Percentiles rank a stretch among this genome's conserved stretches.
Conservation (phyloP, 2,113 vertebrate genomes). For the Ceyx melanurus region DNA sequence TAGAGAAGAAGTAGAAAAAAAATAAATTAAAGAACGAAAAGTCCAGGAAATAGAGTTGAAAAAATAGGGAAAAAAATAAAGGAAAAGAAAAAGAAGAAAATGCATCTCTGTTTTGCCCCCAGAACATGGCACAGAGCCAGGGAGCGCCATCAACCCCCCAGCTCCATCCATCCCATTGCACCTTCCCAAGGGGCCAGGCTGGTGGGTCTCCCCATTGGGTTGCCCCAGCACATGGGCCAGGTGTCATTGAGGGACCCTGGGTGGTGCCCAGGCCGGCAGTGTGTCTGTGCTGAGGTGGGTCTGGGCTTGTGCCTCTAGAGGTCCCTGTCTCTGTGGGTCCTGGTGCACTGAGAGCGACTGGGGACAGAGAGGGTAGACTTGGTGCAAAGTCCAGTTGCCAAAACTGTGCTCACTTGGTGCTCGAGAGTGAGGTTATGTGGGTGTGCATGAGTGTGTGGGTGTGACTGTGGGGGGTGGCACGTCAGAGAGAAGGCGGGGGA, state of each 20-base stretch:
- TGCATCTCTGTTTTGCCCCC: not conserved
- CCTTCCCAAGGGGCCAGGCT: not conserved
- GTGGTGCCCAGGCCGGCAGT: accelerated
- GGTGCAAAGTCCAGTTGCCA: accelerated
- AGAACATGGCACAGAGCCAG: accelerated
- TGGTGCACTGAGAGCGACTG: not conserved
- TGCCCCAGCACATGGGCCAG: not conserved
- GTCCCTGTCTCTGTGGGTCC: not conserved
- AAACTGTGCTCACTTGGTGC: not conserved
- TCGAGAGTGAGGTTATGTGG: not conserved
- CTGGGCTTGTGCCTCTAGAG: accelerated
- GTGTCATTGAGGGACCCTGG: accelerated
- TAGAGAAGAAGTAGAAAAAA: too few relatives aligned
- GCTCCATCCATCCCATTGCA: accelerated
- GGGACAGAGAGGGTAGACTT: not conserved
- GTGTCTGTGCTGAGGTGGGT: accelerated
- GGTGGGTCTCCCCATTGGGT: not conserved
- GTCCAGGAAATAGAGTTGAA: too few relatives aligned
- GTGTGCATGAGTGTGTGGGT: not conserved
- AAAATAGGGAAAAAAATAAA: not conserved
- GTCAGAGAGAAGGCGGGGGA: not conserved
- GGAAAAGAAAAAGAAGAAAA: not conserved
- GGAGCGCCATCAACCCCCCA: not conserved
- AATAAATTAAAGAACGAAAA: not conserved
- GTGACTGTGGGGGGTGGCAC: not conserved